Evolutionary conservation across 2,113 vertebrate genomes (phyloP).

Genomic region (Aegotheles bennettii): DNA sequence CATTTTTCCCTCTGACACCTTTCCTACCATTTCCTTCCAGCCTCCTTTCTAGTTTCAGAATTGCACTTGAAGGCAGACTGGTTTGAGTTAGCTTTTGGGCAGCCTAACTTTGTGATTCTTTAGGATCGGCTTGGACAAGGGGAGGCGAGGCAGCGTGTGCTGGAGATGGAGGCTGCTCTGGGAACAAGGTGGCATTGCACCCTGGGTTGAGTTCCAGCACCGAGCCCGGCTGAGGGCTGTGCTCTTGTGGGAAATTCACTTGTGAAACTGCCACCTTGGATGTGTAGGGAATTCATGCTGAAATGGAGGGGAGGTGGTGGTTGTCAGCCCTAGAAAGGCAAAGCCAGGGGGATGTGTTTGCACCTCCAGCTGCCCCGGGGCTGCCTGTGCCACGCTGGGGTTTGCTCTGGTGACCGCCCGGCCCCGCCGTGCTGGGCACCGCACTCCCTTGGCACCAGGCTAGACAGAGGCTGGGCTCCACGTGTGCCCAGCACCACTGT

Average conservation of each 20-base stretch:
- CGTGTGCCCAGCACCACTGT: fast-evolving
- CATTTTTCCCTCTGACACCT: not conserved
- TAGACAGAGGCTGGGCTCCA: not conserved
- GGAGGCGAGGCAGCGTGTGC: not conserved
- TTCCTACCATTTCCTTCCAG: not conserved
- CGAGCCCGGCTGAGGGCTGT: fast-evolving
- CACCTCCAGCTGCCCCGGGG: not conserved
- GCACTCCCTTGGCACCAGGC: fast-evolving
- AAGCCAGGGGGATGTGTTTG: not conserved
- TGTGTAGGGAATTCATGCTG: fast-evolving
- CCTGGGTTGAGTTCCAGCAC: not conserved
- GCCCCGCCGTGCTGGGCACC: fast-evolving
- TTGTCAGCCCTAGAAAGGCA: not conserved
- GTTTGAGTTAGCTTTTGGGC: not conserved
- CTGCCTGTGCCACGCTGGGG: not conserved
- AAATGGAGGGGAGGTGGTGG: not conserved
- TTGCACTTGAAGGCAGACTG: not conserved
- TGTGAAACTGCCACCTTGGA: fast-evolving
- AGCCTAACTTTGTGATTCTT: not conserved
- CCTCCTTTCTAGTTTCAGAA: not conserved
- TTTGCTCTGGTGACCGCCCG: fast-evolving
- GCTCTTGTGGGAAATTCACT: not conserved
- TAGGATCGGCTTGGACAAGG: not conserved
- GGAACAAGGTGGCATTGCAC: not conserved
- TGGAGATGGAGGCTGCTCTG: fast-evolving